Conservation (phyloP, 2,797 vertebrate species). For the Micromesistius poutassou region DNA sequence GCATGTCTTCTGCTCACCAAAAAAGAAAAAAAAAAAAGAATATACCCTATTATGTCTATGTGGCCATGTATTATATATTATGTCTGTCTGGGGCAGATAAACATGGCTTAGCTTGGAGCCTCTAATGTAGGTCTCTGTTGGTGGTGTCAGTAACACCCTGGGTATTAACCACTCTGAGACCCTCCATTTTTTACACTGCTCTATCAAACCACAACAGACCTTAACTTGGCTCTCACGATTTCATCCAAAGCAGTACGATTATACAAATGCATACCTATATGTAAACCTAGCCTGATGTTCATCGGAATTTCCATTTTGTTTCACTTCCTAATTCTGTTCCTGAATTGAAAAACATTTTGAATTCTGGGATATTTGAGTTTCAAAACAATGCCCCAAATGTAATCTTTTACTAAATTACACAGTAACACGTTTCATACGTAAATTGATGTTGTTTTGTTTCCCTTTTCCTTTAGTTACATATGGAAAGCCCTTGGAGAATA, state of each 20-base stretch:
- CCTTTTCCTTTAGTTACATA: conserved; percentile 48
- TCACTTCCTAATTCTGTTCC: not conserved
- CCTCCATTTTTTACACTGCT: conserved; percentile 9
- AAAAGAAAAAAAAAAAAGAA: not conserved
- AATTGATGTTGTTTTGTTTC: not conserved
- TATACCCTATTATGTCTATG: not conserved
- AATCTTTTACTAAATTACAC: not conserved
- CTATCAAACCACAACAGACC: not conserved
- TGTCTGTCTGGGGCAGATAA: conserved; percentile 54
- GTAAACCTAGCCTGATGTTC: conserved; percentile 42
- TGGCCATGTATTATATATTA: conserved; percentile 5
- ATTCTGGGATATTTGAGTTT: not conserved
- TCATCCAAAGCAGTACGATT: conserved; percentile 52
- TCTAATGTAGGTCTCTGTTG: conserved; percentile 42
- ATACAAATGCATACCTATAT: not conserved
- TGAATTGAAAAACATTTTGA: not conserved
- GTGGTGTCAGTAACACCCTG: conserved; percentile 42
- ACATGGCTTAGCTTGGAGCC: conserved; percentile 55
- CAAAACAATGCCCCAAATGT: not conserved
- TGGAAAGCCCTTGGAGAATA: conserved; percentile 41
- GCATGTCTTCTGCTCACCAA: conserved; percentile 10
- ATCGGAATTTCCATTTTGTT: conserved; percentile 51
- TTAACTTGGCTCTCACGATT: conserved; percentile 53
- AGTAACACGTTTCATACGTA: not conserved
- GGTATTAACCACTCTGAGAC: conserved; percentile 13